Base-by-base conservation (phyloP, 2,797 vertebrate genomes). In the Zalophus californianus region DNA sequence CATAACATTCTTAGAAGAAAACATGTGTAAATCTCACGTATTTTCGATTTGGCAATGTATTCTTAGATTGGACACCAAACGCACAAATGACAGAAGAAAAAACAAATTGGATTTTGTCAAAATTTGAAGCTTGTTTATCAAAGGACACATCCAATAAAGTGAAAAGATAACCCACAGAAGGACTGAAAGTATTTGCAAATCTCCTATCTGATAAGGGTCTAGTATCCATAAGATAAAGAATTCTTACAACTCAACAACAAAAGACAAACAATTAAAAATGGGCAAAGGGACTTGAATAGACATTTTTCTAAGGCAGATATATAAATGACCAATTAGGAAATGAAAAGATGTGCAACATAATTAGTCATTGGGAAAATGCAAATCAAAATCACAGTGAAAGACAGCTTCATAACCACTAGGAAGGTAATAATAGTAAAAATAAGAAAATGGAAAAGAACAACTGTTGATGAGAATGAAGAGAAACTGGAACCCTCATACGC, bases 231-330 rank as follows among this genome's bases (percentile, higher is more conserved):
- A 91, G 56, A 58, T 23, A 86, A 92, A 91, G 9, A 82, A 86
- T 35, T 83, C 48, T 38, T 94, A 72, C 48, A 87, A 86, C 44
- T 85, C 15, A 35, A 86, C 9, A 58, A 68, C 56, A 88, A 70
- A 96, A 73, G 29, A 78, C 7, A 50, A 90, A 9, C 25, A 92
- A 90, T 80, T 89, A 80, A 93, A 89, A 94, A 18, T 72, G 38
- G 14, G 0, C 12, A 68, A 68, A 64, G 3, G 3, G 54, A 48
- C 13, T 35, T 70, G n/a, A 89, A 58, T 35, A 78, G 5, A 72
- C 8, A 50, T 64, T 96, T 95, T 62, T 54, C 21, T 54, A 88
- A 95, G 91, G 25, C 77, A 84, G 12, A 32, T 58, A n/a, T 60
- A 50, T 66, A 86, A 91, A 20, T 86, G 4, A 2, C 10, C 29